Conservation (phyloP, 2,797 vertebrate species). For the Thunnus albacares region DNA sequence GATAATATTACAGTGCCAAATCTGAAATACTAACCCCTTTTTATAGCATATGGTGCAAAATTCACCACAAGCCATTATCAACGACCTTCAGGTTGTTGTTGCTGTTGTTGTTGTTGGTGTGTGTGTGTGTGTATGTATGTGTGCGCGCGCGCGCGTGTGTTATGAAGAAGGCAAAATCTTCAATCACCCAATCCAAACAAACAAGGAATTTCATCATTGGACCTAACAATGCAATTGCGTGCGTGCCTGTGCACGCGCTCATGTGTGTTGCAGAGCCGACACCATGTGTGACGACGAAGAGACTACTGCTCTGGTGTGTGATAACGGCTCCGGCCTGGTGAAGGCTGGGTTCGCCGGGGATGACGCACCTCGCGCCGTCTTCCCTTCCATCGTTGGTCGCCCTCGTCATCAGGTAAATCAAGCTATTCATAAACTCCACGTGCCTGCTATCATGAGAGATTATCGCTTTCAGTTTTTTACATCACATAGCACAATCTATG, state of each 20-base stretch:
- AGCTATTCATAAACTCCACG: not conserved
- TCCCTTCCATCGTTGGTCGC: conserved; percentile 95
- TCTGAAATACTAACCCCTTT: not conserved
- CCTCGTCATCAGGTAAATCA: conserved; percentile 93
- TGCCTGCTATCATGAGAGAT: fast-evolving
- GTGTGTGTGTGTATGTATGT: not conserved
- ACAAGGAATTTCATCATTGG: not conserved
- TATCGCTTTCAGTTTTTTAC: not conserved
- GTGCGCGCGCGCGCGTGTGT: not conserved
- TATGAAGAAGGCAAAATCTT: not conserved
- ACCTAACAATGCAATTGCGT: conserved; percentile 17
- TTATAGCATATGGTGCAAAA: not conserved
- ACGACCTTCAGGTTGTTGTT: not conserved
- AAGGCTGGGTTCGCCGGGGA: conserved; percentile 96
- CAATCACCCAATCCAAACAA: not conserved
- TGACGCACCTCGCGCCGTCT: conserved; percentile 94
- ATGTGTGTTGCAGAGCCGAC: conserved; percentile 63
- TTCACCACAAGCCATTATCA: not conserved
- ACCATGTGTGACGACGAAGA: conserved; percentile 96
- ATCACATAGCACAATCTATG: not conserved
- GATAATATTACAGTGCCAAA: not conserved
- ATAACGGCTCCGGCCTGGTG: conserved; percentile 95
- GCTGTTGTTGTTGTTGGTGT: not conserved
- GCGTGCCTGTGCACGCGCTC: not conserved
- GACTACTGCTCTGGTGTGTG: conserved; percentile 94